Evolutionary conservation across 2,888 invertebrate genomes (phyloP), one percentile per base, ranked within the genome.

Genomic region (Heliconius aoede): DNA sequence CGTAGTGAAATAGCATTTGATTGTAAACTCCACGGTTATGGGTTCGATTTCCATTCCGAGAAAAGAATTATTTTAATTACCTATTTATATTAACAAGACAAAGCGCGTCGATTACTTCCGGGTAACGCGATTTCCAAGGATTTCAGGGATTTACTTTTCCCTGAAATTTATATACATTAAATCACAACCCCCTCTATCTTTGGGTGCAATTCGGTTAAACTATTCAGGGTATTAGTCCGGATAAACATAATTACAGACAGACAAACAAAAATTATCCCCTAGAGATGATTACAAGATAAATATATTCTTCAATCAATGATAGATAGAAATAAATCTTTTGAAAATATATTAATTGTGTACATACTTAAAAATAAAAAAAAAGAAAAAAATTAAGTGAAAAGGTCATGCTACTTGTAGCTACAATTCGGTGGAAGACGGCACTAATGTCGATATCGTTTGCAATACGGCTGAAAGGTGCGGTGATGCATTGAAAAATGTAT

Each of bases 381-480:
- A 46, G 18, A 46, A 8, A 58, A 32, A 58, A n/a, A n/a, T n/a
- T n/a, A n/a, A 24, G 1, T 1, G 8, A 36, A 60, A 36, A 36
- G 4, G 11, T 18, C 15, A 18, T 4, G 60, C 72, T 58, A 61
- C 60, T 40, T 13, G 13, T 8, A 60, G 72, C 72, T 36, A 60
- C 21, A 60, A 40, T 40, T 40, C 5, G 2, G n/a, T 68, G 74
- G 68, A 51, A 5, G 68, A n/a, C 15, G 24, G 28, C 28, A 32
- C 68, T 68, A 61, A 18, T 72, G 30, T 36, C 61, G 65, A 76
- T 72, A 72, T 76, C 76, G 76, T 72, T 73, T 74, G 77, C 78
- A 80, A 77, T 79, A 78, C 74, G 61, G 71, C 78, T 79, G 74
- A 80, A 78, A 77, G 79, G 79, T 78, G 79, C 73, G 76, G 65